These are phyloP conservation scores for Petrolisthes cinctipes DNA, from an alignment of 2,888 invertebrate species.

Conservation along the genomic window DNA sequence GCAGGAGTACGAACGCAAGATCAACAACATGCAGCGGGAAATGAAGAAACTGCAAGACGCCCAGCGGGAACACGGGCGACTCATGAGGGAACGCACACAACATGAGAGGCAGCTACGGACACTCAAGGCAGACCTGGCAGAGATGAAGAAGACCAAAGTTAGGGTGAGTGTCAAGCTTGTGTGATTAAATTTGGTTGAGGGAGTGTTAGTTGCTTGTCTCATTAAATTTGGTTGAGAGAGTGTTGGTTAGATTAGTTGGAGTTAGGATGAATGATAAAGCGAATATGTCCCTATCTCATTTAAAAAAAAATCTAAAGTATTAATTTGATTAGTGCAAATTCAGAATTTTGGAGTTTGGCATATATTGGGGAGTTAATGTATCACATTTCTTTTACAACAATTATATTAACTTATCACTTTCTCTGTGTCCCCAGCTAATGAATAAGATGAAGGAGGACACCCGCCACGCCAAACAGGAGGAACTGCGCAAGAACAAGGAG, in stretches of 20 bases:
- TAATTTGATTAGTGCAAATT: background rate
- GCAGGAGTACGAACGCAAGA: constrained; percentile 89
- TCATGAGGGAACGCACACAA: constrained; percentile 84
- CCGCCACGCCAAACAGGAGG: constrained; percentile 85
- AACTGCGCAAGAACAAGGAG: constrained; percentile 83
- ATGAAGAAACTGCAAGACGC: constrained; percentile 86
- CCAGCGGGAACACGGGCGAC: constrained; percentile 87
- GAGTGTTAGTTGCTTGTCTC: too few relatives aligned
- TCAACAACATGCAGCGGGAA: constrained; percentile 86
- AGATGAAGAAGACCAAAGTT: constrained; percentile 88
- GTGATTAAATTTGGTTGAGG: too few relatives aligned
- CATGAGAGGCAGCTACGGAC: constrained; percentile 81
- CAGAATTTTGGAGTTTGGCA: too few relatives aligned
- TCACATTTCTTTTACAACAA: too few relatives aligned
- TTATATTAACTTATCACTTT: too few relatives aligned
- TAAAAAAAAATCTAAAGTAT: background rate
- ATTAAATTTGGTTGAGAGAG: too few relatives aligned
- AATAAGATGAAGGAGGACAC: constrained; percentile 94
- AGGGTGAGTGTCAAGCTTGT: constrained; percentile 48
- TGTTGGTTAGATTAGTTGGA: too few relatives aligned
- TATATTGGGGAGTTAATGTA: too few relatives aligned
- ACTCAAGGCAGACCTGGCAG: constrained; percentile 80
- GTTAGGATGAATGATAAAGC: background rate
- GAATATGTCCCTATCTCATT: background rate
- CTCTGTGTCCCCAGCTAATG: constrained; percentile 78